Evolutionary conservation across 2,888 invertebrate genomes (phyloP).

Genomic region (Lasiommata megera): DNA sequence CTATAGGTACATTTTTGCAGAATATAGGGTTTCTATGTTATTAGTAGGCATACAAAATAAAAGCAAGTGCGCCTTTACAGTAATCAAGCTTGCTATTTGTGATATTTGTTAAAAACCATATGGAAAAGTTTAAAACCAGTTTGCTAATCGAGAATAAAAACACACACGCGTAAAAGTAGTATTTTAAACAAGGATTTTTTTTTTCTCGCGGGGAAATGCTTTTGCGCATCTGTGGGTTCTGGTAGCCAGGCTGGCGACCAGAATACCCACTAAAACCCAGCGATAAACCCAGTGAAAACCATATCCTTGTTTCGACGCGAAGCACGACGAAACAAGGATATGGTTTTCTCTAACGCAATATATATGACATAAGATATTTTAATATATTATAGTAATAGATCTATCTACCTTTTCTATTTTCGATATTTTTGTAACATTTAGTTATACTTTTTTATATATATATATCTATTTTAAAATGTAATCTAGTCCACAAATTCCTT

Average conservation of each 20-base stretch:
- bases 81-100: background rate
- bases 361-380: constrained; percentile 5
- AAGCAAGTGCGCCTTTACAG: background rate
- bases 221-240: too few relatives aligned
- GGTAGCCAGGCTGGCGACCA: too few relatives aligned
- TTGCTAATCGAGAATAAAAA: too few relatives aligned
- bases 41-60: too few relatives aligned
- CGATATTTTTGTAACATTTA: constrained; percentile 16
- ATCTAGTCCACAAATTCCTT: constrained; percentile 15
- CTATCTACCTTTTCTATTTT: constrained; percentile 12
- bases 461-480: constrained; percentile 4
- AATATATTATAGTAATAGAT: constrained; percentile 1
- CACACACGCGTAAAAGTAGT: background rate
- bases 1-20: background rate
- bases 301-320: too few relatives aligned
- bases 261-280: too few relatives aligned
- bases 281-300: too few relatives aligned
- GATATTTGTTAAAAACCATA: background rate
- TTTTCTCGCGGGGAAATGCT: too few relatives aligned
- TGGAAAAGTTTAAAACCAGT: background rate
- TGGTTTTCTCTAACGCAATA: constrained; percentile 4
- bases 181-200: too few relatives aligned
- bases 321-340: too few relatives aligned
- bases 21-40: too few relatives aligned
- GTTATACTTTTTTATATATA: constrained; percentile 6